A percentile compares a stretch with the other conserved stretches of the same genome.
phyloP scores from a whole-genome alignment of 2,797 vertebrate genomes.

The Hypotaenidia philippensis region DNA sequence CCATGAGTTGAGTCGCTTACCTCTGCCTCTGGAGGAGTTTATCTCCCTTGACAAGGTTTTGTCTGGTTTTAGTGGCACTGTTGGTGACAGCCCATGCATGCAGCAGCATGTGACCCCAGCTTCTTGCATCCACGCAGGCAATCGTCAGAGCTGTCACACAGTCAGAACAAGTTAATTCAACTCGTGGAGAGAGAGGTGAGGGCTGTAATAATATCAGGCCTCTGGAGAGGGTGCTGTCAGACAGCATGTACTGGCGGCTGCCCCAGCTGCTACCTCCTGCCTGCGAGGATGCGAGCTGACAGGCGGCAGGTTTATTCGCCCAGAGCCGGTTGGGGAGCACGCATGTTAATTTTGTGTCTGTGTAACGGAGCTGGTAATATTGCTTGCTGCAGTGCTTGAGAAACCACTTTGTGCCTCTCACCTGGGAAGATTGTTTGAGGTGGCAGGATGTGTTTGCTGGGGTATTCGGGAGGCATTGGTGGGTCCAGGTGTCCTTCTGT shows the following conservation, averaged over 20 bases:
- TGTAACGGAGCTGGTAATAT: background rate
- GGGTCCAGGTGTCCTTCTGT: accelerated
- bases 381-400: background rate
- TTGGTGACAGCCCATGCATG: conserved; percentile 77
- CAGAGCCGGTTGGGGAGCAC: background rate
- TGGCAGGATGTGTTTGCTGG: background rate
- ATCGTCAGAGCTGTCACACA: conserved; percentile 79
- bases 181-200: conserved; percentile 43
- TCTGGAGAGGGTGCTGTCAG: conserved; percentile 82
- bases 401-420: background rate
- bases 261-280: conserved; percentile 43
- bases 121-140: conserved; percentile 52
- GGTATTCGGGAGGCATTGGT: accelerated
- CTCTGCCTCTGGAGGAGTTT: conserved; percentile 75
- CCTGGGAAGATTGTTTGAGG: background rate
- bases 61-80: conserved; percentile 69
- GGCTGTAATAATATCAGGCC: conserved; percentile 76
- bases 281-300: conserved; percentile 53
- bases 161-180: conserved; percentile 86
- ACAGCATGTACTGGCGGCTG: background rate
- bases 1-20: conserved; percentile 60
- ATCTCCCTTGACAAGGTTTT: conserved; percentile 80
- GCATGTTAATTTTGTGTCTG: conserved; percentile 52
- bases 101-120: conserved; percentile 73
- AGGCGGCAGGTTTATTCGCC: conserved; percentile 56